Evolutionary conservation across 2,888 invertebrate species (phyloP).

Genomic region (Lasius platythorax): DNA sequence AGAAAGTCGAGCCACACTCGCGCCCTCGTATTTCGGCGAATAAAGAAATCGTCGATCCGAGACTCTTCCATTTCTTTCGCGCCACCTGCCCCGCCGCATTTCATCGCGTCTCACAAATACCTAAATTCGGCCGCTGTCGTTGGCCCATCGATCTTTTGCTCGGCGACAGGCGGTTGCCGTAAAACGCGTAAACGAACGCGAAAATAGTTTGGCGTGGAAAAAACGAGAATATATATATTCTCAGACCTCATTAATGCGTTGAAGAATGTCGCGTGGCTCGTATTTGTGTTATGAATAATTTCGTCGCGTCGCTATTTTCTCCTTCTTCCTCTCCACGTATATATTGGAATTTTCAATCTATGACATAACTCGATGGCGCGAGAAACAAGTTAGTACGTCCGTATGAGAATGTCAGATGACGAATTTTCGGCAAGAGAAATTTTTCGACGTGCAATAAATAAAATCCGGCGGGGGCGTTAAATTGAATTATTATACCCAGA

Average conservation of each 20-base stretch:
- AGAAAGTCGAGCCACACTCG: slow-evolving; percentile 59
- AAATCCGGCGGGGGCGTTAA: slow-evolving; percentile 6
- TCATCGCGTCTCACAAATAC: slow-evolving; percentile 43
- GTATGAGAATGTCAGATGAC: slow-evolving; percentile 17
- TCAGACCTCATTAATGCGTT: slow-evolving; percentile 14
- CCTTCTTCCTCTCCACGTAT: not conserved
- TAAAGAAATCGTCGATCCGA: slow-evolving; percentile 74
- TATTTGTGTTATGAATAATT: not conserved
- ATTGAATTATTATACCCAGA: slow-evolving; percentile 27
- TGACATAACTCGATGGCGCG: not conserved
- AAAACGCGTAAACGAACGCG: slow-evolving; percentile 25
- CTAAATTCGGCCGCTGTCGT: slow-evolving; percentile 42
- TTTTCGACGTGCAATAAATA: slow-evolving; percentile 28
- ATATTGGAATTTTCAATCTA: slow-evolving; percentile 12
- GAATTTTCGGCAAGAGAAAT: not conserved
- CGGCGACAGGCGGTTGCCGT: slow-evolving; percentile 30
- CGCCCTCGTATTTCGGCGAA: slow-evolving; percentile 65
- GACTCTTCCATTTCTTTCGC: slow-evolving; percentile 69
- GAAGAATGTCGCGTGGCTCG: not conserved
- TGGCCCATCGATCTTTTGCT: slow-evolving; percentile 46
- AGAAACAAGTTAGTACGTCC: not conserved
- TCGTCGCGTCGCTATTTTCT: not conserved
- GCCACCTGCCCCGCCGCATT: slow-evolving; percentile 72
- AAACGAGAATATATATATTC: not conserved
- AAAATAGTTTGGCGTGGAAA: not conserved